These are phyloP conservation scores for Okapia johnstoni DNA, from an alignment of 2,113 vertebrate species.

Conservation along the genomic window DNA sequence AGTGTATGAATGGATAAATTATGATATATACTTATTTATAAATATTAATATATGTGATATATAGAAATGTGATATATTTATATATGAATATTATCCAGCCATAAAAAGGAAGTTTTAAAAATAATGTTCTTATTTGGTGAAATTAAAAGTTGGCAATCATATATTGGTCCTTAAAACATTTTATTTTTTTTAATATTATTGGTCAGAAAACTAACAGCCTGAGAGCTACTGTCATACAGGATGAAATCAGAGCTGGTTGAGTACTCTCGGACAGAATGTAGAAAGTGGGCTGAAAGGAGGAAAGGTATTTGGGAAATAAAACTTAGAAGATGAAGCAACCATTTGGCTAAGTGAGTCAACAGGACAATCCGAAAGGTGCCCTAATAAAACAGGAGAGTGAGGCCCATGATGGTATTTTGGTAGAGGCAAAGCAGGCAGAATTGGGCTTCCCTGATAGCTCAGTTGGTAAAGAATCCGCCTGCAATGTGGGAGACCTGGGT, in stretches of 20 bases:
- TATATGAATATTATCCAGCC: not conserved
- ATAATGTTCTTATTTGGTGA: not conserved
- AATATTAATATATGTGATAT: not conserved
- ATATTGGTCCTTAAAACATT: not conserved
- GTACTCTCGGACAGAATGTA: not conserved
- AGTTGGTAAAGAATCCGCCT: not conserved
- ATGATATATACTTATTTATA: not conserved
- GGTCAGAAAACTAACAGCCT: not conserved
- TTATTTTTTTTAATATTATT: not conserved
- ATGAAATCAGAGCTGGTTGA: not conserved
- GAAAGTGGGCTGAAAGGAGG: not conserved
- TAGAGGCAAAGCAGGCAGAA: not conserved
- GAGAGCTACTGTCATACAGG: not conserved
- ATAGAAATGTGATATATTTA: not conserved
- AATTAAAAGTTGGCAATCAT: slow-evolving; percentile 18
- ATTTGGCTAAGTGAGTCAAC: not conserved
- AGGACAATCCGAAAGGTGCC: not conserved
- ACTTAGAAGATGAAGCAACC: not conserved
- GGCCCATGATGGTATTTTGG: not conserved
- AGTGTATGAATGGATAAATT: not conserved
- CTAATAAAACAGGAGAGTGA: not conserved
- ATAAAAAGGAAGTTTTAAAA: not conserved
- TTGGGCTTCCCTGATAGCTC: not conserved
- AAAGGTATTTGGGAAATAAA: not conserved
- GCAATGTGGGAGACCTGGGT: not conserved